phyloP scores from a whole-genome alignment of 1,140 invertebrate genomes.

The Halotydeus destructor region DNA sequence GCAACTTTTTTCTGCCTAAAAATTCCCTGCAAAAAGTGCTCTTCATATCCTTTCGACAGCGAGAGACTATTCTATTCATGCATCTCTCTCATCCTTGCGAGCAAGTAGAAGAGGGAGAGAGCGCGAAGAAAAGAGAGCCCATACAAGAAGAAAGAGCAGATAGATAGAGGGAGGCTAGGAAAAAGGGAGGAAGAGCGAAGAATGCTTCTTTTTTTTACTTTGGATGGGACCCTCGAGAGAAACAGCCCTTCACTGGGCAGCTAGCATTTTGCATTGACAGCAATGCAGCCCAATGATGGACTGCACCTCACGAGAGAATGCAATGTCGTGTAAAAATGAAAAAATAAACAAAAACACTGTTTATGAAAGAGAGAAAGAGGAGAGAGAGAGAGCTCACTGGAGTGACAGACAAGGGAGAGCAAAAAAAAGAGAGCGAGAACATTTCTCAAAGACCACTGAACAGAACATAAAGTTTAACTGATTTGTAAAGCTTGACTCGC shows the following conservation, averaged over 20 bases:
- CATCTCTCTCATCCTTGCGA: background rate
- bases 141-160: background rate
- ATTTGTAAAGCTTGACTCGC: too few species aligned
- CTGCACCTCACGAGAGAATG: slow-evolving; percentile 1
- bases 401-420: too few species aligned
- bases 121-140: background rate
- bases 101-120: background rate
- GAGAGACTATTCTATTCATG: background rate
- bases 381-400: too few species aligned
- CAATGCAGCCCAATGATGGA: slow-evolving; percentile 13
- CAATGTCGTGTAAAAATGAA: background rate
- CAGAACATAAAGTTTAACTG: too few species aligned
- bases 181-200: background rate
- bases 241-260: slow-evolving; percentile 14
- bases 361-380: too few species aligned
- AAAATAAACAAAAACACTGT: background rate
- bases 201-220: background rate
- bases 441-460: too few species aligned
- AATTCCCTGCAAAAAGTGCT: too few species aligned
- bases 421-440: too few species aligned
- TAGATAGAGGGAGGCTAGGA: background rate
- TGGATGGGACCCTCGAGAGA: background rate
- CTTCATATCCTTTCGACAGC: too few species aligned
- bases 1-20: too few species aligned
- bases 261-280: slow-evolving; percentile 8